Evolutionary conservation across 2,888 invertebrate genomes (phyloP), one percentile per base, ranked within the genome.

Genomic region (Polymixis flavicincta): DNA sequence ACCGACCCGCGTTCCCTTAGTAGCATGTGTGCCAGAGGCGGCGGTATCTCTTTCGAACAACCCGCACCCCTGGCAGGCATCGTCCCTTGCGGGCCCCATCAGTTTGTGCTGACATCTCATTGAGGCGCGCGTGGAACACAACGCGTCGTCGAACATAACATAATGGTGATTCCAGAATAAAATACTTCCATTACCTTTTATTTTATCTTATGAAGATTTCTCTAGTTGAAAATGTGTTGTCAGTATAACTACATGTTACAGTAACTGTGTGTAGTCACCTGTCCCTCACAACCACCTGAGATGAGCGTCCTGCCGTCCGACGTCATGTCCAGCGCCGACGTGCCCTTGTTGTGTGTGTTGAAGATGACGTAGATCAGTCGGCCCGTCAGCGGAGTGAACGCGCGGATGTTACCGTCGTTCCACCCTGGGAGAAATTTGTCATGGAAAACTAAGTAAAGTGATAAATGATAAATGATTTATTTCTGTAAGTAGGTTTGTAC

Each of bases 201-300:
- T 48, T 28, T 64, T 64, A 13, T 28, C 28, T 7, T 28, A 48
- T 2, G 5, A 22, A 22, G 14, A 65, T 32, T 28, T 50, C 28
- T 25, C 45, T 64, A 25, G 14, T 25, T 48, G 32, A 48, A 28
- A 17, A 45, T 28, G 9, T n/a, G 17, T 63, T 5, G 63, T 48
- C 5, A 63, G 28, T 63, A n/a, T n/a, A 11, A 45, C 22, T 28
- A 45, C 17, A n/a, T 64, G 19, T 25, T 17, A 57, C n/a, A 25
- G 60, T 22, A 17, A 37, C 54, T n/a, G 54, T 54, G n/a, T 54
- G 7, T 54, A 66, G 54, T 74, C 25, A 97, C 98, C 96, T 99
- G 98, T n/a, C 99, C 99, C 91, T 99, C 99, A 81, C 98, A 98
- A 8, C 99, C 99, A 1, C 99, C 99, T 65, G 98, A 99, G 65